These are phyloP conservation scores for Choreutis nemorana DNA, from an alignment of 2,888 invertebrate genomes.

Conservation along the genomic window DNA sequence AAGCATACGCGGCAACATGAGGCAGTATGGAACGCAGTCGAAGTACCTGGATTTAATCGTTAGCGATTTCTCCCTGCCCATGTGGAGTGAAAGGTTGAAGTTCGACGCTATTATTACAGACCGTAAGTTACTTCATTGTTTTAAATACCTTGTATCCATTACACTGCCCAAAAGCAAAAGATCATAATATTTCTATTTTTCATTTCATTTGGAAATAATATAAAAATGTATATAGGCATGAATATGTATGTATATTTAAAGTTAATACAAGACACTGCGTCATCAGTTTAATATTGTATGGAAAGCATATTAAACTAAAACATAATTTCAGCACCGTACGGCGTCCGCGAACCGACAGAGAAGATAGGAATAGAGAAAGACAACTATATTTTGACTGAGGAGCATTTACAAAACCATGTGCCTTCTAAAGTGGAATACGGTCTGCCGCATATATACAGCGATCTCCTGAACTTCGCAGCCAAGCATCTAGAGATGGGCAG, in stretches of 20 bases:
- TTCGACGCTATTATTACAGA: conserved; percentile 97
- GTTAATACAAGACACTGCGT: no score
- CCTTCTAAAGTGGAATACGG: conserved; percentile 89
- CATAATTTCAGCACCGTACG: conserved; percentile 85
- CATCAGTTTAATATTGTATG: no score
- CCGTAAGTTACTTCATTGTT: no score
- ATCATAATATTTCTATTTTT: no score
- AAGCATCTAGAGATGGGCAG: conserved; percentile 78
- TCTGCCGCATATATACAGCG: conserved; percentile 81
- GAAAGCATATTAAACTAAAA: no score
- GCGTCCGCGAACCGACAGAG: conserved; percentile 93
- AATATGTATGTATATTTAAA: no score
- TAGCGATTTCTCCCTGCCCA: conserved; percentile 86
- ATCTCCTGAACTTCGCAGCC: conserved; percentile 86
- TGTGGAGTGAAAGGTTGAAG: conserved; percentile 75
- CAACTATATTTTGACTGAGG: conserved; percentile 70
- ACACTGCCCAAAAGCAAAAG: no score
- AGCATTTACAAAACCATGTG: conserved; percentile 74
- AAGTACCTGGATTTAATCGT: conserved; percentile 88
- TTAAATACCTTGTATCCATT: no score
- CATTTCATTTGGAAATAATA: no score
- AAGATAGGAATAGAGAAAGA: conserved; percentile 76
- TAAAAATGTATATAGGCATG: no score
- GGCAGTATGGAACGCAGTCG: conserved; percentile 81
- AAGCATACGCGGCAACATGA: conserved; percentile 86